phyloP scores from a whole-genome alignment of 2,797 vertebrate species.

The Notoglanidium macrostoma region DNA sequence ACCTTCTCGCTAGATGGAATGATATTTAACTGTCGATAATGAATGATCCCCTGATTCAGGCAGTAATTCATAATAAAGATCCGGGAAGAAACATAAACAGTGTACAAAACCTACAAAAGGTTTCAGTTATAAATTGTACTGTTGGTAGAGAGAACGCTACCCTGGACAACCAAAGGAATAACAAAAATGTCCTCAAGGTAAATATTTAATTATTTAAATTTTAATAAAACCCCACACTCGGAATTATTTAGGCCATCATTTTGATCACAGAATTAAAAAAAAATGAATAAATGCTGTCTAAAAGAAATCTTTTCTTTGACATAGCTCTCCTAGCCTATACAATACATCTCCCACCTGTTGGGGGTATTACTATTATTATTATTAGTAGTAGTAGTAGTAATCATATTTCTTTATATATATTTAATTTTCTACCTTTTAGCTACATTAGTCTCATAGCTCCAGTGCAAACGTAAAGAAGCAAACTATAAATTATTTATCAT shows the following conservation, averaged over 20 bases:
- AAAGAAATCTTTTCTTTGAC: too few species aligned
- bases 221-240: background rate
- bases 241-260: background rate
- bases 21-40: background rate
- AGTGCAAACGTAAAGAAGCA: background rate
- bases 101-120: background rate
- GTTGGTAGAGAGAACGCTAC: background rate
- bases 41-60: background rate
- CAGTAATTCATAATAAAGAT: background rate
- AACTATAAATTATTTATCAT: background rate
- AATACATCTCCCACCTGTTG: background rate
- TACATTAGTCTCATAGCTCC: background rate
- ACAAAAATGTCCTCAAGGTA: background rate
- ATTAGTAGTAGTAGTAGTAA: background rate
- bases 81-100: background rate
- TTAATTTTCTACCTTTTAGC: background rate
- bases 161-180: background rate
- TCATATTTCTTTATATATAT: background rate
- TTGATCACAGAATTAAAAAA: too few species aligned
- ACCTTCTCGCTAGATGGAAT: background rate
- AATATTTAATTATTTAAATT: background rate
- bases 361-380: background rate
- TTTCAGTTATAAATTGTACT: background rate
- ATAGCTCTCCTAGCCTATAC: too few species aligned
- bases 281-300: background rate